Base-by-base conservation (phyloP, 2,888 invertebrate genomes). In the Nephrotoma guestfalica region DNA sequence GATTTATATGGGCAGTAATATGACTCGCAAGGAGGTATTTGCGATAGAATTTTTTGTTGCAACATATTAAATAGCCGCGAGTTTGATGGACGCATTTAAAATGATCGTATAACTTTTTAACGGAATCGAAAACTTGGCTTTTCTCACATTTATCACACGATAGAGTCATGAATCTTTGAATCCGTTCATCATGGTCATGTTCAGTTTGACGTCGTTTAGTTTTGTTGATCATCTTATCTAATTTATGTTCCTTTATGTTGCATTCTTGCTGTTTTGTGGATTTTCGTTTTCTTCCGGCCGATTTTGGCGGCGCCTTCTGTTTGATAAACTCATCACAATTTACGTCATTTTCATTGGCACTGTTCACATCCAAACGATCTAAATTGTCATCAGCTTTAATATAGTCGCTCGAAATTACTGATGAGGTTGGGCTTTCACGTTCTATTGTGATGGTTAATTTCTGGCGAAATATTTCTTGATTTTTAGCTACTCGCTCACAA, bases 31-130 rank as follows among this genome's bases (percentile, higher is more conserved):
- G 83, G 7, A 88, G 86, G 86, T 88, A 88, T 87, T 88, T 88
- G n/a, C 88, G 87, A 84, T 87, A 88, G 57, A 88, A 87, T 57
- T 88, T 87, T 45, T 88, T 88, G 3, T 86, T 87, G 42, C 88
- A 88, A 86, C 88, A 88, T 9, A 42, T 87, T 30, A 88, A 43
- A 86, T 87, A 88, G 6, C 88, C 88, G 45, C 87, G 86, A 2
- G 86, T 87, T 30, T 86, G 86, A 71, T 88, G 88, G 9, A 85
- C 51, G 9, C 43, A 85, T 45, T 87, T 42, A 86, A 87, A 88
- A 85, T 88, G 88, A 18, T 87, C 18, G 51, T 88, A 87, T 51
- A 88, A 86, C 13, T 87, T 86, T 71, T 88, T 88, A 45, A 88
- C 88, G 6, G 88, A 87, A 43, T 87, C 41, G 30, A 30, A 71